Percentiles rank a stretch among this genome's conserved stretches.
phyloP scores from a whole-genome alignment of 1,140 invertebrate species.

The Magallana ariakensis region DNA sequence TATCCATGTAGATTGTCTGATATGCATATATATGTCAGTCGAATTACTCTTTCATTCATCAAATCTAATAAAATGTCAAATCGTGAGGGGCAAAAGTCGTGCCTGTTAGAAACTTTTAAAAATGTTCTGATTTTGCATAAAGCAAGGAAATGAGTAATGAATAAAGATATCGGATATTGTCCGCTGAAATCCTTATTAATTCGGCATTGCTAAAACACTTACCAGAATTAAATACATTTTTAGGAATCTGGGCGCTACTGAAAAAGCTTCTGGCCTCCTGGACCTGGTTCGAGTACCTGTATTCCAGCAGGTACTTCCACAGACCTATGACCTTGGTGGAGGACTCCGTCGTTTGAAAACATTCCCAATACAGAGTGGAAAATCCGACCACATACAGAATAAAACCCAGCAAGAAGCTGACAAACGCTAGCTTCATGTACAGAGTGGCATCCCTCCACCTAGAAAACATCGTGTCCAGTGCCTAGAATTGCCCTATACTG shows the following conservation, averaged over 20 bases:
- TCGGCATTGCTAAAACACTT: neutral
- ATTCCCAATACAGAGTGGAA: neutral
- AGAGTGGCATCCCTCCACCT: neutral
- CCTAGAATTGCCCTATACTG: neutral
- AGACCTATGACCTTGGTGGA: neutral
- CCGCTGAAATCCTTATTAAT: too few species aligned
- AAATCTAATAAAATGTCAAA: too few species aligned
- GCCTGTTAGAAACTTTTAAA: too few species aligned
- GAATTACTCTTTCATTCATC: too few species aligned
- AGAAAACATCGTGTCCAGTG: neutral
- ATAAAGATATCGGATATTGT: too few species aligned
- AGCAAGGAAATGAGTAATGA: too few species aligned
- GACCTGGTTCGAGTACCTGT: neutral
- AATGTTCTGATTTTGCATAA: too few species aligned
- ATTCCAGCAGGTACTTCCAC: conserved; percentile 11
- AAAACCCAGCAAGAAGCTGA: neutral
- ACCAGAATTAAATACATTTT: conserved; percentile 18
- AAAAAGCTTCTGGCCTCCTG: neutral
- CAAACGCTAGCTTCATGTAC: conserved; percentile 5
- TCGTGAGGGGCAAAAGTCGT: too few species aligned
- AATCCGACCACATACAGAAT: conserved; percentile 6
- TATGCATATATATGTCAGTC: neutral
- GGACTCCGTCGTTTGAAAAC: neutral
- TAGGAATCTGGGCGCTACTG: conserved; percentile 1
- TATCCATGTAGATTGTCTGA: neutral